These are phyloP conservation scores for Sinodicranocentrus sp. DNA, from an alignment of 2,888 invertebrate species.

Conservation along the genomic window DNA sequence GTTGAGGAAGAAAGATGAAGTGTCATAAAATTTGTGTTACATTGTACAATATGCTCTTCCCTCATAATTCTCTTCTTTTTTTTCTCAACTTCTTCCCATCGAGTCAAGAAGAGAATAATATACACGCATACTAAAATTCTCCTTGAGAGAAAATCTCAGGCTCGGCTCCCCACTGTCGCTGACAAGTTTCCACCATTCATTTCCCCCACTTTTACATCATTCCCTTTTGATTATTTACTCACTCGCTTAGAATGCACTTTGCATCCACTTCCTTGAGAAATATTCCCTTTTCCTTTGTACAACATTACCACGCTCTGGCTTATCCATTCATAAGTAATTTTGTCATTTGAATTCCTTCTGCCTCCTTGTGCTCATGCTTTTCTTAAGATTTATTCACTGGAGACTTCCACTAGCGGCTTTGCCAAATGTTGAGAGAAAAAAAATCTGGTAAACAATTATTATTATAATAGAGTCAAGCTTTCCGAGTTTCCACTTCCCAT, in stretches of 20 bases:
- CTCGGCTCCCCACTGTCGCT: conserved; percentile 69
- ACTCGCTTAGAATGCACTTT: too few species aligned
- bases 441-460: conserved; percentile 46
- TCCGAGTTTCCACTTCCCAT: neutral
- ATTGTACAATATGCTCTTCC: conserved; percentile 43
- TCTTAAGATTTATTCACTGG: conserved; percentile 15
- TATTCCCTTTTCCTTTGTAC: too few species aligned
- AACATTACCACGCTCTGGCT: neutral
- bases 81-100: too few species aligned
- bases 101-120: too few species aligned
- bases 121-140: neutral
- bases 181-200: conserved; percentile 69
- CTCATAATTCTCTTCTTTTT: conserved; percentile 31
- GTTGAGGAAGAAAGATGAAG: conserved; percentile 20
- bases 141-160: neutral
- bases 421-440: too few species aligned
- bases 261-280: too few species aligned
- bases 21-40: conserved; percentile 51
- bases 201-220: conserved; percentile 16
- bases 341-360: conserved; percentile 51
- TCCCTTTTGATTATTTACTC: neutral
- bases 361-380: conserved; percentile 20
- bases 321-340: conserved; percentile 54
- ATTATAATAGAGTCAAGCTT: conserved; percentile 8
- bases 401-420: too few species aligned